A percentile compares a stretch with the other conserved stretches of the same genome.
Conservation (phyloP, 2,888 invertebrate genomes). For the Sepiola atlantica region DNA sequence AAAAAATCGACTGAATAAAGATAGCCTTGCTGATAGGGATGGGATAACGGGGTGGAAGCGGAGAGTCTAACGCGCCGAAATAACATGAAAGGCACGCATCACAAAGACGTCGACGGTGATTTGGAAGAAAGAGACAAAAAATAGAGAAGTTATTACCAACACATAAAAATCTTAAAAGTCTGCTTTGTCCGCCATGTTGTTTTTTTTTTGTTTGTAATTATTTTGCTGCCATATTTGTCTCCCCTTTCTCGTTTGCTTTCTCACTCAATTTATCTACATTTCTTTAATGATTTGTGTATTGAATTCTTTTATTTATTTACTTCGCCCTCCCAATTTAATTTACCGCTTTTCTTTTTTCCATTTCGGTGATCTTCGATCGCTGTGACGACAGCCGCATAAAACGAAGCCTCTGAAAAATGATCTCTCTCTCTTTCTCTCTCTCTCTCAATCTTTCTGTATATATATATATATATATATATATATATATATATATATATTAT, state of each 20-base stretch:
- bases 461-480: not conserved
- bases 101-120: not conserved
- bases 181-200: not conserved
- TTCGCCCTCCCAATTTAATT: not conserved
- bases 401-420: not conserved
- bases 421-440: not conserved
- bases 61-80: not conserved
- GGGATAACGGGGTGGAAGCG: not conserved
- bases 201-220: not conserved
- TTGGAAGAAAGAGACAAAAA: not conserved
- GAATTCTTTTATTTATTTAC: not conserved
- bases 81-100: not conserved
- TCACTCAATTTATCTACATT: not conserved
- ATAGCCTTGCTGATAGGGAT: not conserved
- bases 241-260: not conserved
- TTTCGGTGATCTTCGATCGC: not conserved
- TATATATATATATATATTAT: not conserved
- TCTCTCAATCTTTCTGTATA: not conserved
- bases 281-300: not conserved
- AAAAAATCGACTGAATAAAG: constrained; percentile 19
- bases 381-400: not conserved
- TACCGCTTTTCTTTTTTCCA: not conserved
- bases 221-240: not conserved
- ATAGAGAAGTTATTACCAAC: not conserved
- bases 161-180: not conserved